phyloP scores from a whole-genome alignment of 2,797 vertebrate species.

The Okamejei kenojei region DNA sequence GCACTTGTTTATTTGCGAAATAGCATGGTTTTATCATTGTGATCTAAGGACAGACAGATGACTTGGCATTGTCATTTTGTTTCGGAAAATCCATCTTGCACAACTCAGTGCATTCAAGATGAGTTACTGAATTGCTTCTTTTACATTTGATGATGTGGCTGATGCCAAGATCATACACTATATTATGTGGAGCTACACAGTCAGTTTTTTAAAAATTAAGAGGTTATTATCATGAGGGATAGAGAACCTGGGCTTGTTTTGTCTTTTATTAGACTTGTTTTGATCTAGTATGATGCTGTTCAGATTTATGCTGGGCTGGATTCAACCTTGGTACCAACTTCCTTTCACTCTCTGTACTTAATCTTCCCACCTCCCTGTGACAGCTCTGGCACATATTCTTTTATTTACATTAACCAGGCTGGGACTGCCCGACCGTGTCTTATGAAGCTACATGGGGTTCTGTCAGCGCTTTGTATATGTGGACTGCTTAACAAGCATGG shows the following conservation, averaged over 20 bases:
- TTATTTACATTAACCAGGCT: neutral
- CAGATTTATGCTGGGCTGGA: neutral
- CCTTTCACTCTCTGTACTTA: neutral
- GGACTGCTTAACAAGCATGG: neutral
- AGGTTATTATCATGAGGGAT: neutral
- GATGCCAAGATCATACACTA: neutral
- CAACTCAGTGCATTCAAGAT: neutral
- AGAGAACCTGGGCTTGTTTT: neutral
- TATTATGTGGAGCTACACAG: neutral
- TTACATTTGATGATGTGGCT: neutral
- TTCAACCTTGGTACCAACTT: neutral
- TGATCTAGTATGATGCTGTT: neutral
- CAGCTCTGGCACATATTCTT: neutral
- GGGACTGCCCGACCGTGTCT: neutral
- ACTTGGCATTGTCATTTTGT: neutral
- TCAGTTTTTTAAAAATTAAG: neutral
- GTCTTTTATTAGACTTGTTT: neutral
- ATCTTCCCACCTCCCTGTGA: neutral
- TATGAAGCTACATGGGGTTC: neutral
- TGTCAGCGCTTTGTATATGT: neutral
- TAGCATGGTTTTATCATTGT: neutral
- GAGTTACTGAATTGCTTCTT: constrained; percentile 13
- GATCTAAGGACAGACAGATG: constrained; percentile 15
- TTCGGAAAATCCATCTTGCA: neutral
- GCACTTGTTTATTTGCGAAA: neutral